phyloP scores from a whole-genome alignment of 2,888 invertebrate genomes.

The Linyphia triangularis region DNA sequence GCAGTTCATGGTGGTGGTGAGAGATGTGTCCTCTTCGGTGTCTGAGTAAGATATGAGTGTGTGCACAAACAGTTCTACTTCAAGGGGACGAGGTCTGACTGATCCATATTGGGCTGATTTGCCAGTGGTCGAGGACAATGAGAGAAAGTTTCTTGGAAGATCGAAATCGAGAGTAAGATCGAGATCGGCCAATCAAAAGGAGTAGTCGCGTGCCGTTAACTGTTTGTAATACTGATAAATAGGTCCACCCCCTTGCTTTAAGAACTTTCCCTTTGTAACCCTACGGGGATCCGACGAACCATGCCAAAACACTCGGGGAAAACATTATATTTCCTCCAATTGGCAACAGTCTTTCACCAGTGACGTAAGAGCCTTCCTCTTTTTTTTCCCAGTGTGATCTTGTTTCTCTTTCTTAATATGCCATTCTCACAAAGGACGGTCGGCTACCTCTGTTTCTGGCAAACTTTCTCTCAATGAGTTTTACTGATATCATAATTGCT shows the following conservation, averaged over 20 bases:
- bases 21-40: not conserved
- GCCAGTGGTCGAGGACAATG: slow-evolving; percentile 32
- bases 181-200: slow-evolving; percentile 47
- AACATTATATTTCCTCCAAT: slow-evolving; percentile 72
- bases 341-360: slow-evolving; percentile 68
- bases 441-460: slow-evolving; percentile 61
- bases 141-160: slow-evolving; percentile 44
- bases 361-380: slow-evolving; percentile 68
- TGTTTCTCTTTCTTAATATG: slow-evolving; percentile 62
- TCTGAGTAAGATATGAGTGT: slow-evolving; percentile 6
- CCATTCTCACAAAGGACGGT: slow-evolving; percentile 62
- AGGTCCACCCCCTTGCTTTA: slow-evolving; percentile 64
- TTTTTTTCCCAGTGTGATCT: slow-evolving; percentile 36
- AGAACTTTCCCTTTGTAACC: slow-evolving; percentile 65
- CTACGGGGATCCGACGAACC: slow-evolving; percentile 71
- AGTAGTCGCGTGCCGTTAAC: slow-evolving; percentile 54
- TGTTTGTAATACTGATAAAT: slow-evolving; percentile 63
- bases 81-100: slow-evolving; percentile 27
- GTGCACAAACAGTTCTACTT: slow-evolving; percentile 21
- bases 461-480: slow-evolving; percentile 41
- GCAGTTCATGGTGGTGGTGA: slow-evolving; percentile 41
- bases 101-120: slow-evolving; percentile 41
- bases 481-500: slow-evolving; percentile 9
- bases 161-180: not conserved
- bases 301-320: slow-evolving; percentile 57